Percentiles rank a stretch among this genome's conserved stretches.
phyloP scores from a whole-genome alignment of 2,888 invertebrate genomes.

The Gari tellinella region DNA sequence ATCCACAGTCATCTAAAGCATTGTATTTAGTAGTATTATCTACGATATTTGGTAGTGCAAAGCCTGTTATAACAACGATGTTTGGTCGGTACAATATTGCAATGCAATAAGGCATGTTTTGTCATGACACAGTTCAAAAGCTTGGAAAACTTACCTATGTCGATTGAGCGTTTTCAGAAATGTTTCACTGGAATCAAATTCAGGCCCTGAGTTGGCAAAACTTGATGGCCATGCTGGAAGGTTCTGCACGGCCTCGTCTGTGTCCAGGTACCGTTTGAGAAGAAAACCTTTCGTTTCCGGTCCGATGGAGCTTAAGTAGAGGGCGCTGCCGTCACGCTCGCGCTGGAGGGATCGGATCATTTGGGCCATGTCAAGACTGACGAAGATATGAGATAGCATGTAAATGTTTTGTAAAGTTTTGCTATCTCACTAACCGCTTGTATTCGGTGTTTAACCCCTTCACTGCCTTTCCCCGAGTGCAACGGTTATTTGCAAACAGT shows the following conservation, averaged over 20 bases:
- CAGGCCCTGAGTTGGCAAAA: conserved; percentile 58
- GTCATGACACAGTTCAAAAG: no score
- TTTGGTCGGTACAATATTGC: no score
- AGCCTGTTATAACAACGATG: no score
- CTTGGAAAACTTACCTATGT: conserved; percentile 55
- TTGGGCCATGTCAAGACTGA: conserved; percentile 52
- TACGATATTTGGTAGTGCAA: no score
- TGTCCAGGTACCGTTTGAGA: conserved; percentile 71
- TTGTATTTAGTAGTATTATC: no score
- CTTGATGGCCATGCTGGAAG: conserved; percentile 70
- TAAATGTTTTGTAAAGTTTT: no score
- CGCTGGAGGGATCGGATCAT: conserved; percentile 69
- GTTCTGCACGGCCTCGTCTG: conserved; percentile 70
- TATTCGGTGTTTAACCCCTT: no score
- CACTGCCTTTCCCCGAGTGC: no score
- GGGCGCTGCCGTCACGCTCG: conserved; percentile 78
- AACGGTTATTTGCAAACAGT: no score
- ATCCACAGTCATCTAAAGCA: no score
- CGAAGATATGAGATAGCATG: background rate
- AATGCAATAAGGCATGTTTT: no score
- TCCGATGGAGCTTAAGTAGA: conserved; percentile 74
- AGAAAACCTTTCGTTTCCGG: conserved; percentile 75
- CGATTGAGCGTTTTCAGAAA: conserved; percentile 69
- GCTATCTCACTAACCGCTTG: no score
- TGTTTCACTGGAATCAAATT: conserved; percentile 69